A percentile compares a stretch with the other conserved stretches of the same genome.
Evolutionary conservation across 2,888 invertebrate genomes (phyloP).

Genomic region (Andrena bicolor): DNA sequence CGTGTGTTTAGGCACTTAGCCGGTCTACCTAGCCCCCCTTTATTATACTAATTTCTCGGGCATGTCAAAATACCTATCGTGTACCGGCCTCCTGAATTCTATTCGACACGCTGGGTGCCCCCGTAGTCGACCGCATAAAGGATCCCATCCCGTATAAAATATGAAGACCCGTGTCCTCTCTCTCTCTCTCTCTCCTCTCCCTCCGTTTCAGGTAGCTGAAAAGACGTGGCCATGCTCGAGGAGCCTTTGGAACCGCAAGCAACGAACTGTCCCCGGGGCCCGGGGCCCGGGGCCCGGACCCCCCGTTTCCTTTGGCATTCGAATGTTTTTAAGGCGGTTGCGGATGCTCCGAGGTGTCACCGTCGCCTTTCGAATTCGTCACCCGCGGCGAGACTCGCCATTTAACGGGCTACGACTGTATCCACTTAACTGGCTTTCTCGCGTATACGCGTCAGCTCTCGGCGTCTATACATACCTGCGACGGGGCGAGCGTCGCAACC

Average conservation of each 20-base stretch:
- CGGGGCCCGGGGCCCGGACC: no score
- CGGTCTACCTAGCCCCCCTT: slow-evolving; percentile 77
- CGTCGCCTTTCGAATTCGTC: slow-evolving; percentile 70
- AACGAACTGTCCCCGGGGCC: slow-evolving; percentile 60
- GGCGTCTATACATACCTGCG: slow-evolving; percentile 27
- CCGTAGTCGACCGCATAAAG: slow-evolving; percentile 81
- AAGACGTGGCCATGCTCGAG: slow-evolving; percentile 49
- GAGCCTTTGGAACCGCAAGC: slow-evolving; percentile 66
- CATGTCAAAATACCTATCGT: slow-evolving; percentile 82
- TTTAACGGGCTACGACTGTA: slow-evolving; percentile 72
- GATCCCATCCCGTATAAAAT: slow-evolving; percentile 80
- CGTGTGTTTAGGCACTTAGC: slow-evolving; percentile 82
- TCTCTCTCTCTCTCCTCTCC: slow-evolving; percentile 24
- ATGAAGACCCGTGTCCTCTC: slow-evolving; percentile 69
- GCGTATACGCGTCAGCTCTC: slow-evolving; percentile 4
- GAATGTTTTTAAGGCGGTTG: slow-evolving; percentile 65
- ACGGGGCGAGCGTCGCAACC: not conserved
- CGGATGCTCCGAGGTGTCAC: slow-evolving; percentile 71
- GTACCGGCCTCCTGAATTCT: slow-evolving; percentile 76
- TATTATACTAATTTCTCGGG: slow-evolving; percentile 84
- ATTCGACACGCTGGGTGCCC: slow-evolving; percentile 83
- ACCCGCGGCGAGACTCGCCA: slow-evolving; percentile 65
- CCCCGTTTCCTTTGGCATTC: slow-evolving; percentile 61
- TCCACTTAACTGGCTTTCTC: slow-evolving; percentile 64
- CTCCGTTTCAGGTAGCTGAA: slow-evolving; percentile 68